Percentiles rank a stretch among this genome's conserved stretches.
Evolutionary conservation across 1,140 invertebrate species (phyloP).

Genomic region (Drosophila subobscura): DNA sequence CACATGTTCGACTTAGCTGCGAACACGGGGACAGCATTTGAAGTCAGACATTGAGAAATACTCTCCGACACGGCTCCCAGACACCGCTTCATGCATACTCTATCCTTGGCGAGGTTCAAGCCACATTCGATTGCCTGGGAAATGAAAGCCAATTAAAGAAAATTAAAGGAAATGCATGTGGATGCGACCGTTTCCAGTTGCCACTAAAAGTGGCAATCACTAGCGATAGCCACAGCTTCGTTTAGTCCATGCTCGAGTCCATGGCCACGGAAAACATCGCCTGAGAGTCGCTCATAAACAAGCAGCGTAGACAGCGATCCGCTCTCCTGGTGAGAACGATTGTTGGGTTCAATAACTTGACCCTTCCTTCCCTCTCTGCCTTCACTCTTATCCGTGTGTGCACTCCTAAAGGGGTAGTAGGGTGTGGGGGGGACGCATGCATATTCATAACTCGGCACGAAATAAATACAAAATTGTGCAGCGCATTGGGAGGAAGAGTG

Average conservation of each 20-base stretch:
- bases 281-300: conserved; percentile 7
- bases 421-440: conserved; percentile 45
- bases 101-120: too few species aligned
- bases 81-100: too few species aligned
- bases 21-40: conserved; percentile 17
- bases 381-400: background rate
- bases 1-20: conserved; percentile 26
- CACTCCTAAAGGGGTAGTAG: background rate
- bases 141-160: too few species aligned
- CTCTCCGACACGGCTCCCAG: too few species aligned
- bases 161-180: too few species aligned
- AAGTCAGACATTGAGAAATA: conserved; percentile 13
- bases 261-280: conserved; percentile 15
- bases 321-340: conserved; percentile 43
- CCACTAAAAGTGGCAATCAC: conserved; percentile 11
- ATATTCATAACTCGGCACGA: conserved; percentile 72
- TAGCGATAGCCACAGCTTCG: conserved; percentile 3
- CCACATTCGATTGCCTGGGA: too few species aligned
- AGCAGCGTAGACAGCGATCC: conserved; percentile 10
- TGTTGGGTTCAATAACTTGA: conserved; percentile 64
- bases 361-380: conserved; percentile 27
- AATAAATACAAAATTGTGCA: conserved; percentile 36
- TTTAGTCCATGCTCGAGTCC: background rate
- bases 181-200: background rate
- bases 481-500: conserved; percentile 9